Evolutionary conservation across 2,113 vertebrate genomes (phyloP).

Genomic region (Rhynchopsitta pachyrhyncha): DNA sequence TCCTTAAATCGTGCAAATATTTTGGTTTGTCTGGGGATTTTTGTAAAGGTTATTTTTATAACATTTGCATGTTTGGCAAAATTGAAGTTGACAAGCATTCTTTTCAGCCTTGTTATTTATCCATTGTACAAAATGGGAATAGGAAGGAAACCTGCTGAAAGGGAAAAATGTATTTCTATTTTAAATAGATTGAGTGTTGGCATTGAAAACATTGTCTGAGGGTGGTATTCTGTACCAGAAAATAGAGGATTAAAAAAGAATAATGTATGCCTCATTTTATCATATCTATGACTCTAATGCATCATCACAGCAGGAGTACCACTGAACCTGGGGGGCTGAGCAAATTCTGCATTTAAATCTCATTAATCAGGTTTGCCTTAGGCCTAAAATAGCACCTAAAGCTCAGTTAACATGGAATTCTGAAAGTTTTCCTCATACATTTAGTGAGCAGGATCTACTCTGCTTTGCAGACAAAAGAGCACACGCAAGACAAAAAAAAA

Average conservation of each 20-base stretch:
- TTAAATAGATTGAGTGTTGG: background rate
- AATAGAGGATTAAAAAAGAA: background rate
- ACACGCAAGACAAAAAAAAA: fast-evolving
- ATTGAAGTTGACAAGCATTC: conserved; percentile 10
- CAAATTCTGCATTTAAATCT: conserved; percentile 29
- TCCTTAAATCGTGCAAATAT: background rate
- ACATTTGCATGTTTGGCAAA: background rate
- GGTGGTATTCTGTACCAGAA: background rate
- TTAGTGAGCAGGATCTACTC: background rate
- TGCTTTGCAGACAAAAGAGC: background rate
- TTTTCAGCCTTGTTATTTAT: conserved; percentile 5
- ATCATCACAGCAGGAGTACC: conserved; percentile 22
- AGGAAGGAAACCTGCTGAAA: conserved; percentile 16
- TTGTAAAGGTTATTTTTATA: background rate
- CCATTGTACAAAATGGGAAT: background rate
- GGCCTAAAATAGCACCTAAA: background rate
- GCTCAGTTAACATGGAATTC: background rate
- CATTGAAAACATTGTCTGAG: background rate
- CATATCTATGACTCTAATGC: background rate
- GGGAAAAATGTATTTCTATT: background rate
- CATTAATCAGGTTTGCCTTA: background rate
- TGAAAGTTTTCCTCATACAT: background rate
- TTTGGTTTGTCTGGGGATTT: background rate
- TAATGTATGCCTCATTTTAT: background rate
- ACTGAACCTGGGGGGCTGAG: background rate